Evolutionary conservation across 2,888 invertebrate genomes (phyloP).

Genomic region (Plagiodera versicolora): DNA sequence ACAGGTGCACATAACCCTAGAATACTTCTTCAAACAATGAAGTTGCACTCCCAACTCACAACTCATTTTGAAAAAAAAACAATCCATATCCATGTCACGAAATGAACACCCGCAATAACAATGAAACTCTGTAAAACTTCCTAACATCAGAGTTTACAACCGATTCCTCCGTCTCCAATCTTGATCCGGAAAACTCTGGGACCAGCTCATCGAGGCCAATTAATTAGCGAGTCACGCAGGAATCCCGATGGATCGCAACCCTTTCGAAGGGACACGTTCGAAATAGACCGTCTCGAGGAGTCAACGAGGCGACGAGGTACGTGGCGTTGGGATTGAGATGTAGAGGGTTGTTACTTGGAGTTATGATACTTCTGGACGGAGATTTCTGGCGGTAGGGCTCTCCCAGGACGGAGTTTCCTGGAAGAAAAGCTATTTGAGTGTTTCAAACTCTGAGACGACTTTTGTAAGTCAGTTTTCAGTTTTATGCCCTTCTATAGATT

Average conservation of each 20-base stretch:
- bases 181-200: constrained; percentile 7
- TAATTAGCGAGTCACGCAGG: constrained; percentile 32
- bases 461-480: too few relatives aligned
- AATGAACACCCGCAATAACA: not conserved
- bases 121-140: not conserved
- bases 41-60: too few relatives aligned
- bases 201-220: constrained; percentile 23
- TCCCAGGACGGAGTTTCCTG: too few relatives aligned
- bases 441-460: too few relatives aligned
- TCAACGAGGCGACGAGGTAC: not conserved
- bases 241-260: constrained; percentile 33
- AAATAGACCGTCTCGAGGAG: constrained; percentile 19
- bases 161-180: not conserved
- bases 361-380: not conserved
- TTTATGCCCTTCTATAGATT: too few relatives aligned
- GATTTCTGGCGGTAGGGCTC: too few relatives aligned
- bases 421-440: too few relatives aligned
- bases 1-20: too few relatives aligned
- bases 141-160: not conserved
- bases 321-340: not conserved
- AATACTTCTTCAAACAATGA: too few relatives aligned
- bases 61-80: too few relatives aligned
- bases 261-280: constrained; percentile 35
- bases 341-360: not conserved
- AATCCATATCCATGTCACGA: too few relatives aligned